These are phyloP conservation scores for Celastrina argiolus DNA, from an alignment of 2,888 invertebrate genomes.

Conservation along the genomic window DNA sequence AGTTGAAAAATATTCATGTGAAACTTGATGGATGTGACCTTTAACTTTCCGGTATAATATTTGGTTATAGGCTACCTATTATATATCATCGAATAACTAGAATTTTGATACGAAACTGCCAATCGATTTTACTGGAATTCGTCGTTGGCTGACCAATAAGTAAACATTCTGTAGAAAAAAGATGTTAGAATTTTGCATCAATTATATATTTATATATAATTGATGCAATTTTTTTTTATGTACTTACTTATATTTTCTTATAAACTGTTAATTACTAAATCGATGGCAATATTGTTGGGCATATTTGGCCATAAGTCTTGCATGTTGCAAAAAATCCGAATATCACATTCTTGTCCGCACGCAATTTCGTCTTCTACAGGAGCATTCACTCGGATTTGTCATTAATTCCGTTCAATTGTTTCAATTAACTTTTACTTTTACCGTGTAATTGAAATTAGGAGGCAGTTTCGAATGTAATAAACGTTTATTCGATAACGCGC, in stretches of 20 bases:
- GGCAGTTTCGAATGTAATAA: slow-evolving; percentile 6
- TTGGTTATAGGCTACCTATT: neutral
- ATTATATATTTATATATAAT: too few species aligned
- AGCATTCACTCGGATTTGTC: neutral
- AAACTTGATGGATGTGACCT: neutral
- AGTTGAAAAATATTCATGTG: neutral
- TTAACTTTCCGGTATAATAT: neutral
- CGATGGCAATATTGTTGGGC: neutral
- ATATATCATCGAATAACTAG: too few species aligned
- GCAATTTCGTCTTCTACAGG: neutral
- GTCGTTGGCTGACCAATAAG: too few species aligned
- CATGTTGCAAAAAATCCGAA: neutral
- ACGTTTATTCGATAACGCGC: slow-evolving; percentile 7
- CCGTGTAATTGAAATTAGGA: neutral
- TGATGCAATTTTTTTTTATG: too few species aligned
- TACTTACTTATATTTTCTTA: too few species aligned
- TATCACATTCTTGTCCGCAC: neutral
- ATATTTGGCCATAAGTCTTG: neutral
- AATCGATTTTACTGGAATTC: too few species aligned
- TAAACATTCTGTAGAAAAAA: too few species aligned
- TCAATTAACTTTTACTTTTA: neutral
- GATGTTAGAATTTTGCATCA: too few species aligned
- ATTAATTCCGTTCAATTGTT: neutral
- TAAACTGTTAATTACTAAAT: neutral
- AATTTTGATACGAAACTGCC: too few species aligned